A percentile compares a stretch with the other conserved stretches of the same genome.
phyloP scores from a whole-genome alignment of 2,797 vertebrate genomes.

The Pogonophryne albipinna region DNA sequence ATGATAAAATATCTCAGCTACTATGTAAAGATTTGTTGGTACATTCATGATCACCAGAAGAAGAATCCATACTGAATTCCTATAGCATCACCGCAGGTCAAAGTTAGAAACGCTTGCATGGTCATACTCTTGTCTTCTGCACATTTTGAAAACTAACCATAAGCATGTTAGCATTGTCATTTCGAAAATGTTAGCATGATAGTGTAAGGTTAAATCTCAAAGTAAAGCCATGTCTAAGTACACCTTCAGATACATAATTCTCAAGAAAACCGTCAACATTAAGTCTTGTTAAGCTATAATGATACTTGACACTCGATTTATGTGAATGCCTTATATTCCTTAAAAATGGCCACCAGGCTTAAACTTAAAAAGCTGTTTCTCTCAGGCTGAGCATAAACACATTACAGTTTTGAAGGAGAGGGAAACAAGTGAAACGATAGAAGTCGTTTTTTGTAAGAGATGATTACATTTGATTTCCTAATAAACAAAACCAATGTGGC shows the following conservation, averaged over 20 bases:
- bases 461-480: too few relatives aligned
- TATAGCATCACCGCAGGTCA: neutral
- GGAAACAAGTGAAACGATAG: neutral
- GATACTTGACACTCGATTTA: neutral
- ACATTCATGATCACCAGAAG: neutral
- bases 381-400: neutral
- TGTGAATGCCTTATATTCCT: neutral
- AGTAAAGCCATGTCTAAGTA: neutral
- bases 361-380: neutral
- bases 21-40: neutral
- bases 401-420: neutral
- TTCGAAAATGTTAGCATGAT: neutral
- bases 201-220: neutral
- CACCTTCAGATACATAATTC: neutral
- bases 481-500: neutral
- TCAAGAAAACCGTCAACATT: too few relatives aligned
- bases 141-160: neutral
- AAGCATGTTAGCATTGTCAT: neutral
- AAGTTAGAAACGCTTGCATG: neutral
- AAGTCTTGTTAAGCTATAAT: too few relatives aligned
- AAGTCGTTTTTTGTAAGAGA: neutral
- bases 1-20: conserved; percentile 1
- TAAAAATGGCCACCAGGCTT: neutral
- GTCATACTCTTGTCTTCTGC: neutral
- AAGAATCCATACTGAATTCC: neutral